These are phyloP conservation scores for Epinephelus cyanopodus DNA, from an alignment of 2,113 vertebrate genomes.

Conservation along the genomic window DNA sequence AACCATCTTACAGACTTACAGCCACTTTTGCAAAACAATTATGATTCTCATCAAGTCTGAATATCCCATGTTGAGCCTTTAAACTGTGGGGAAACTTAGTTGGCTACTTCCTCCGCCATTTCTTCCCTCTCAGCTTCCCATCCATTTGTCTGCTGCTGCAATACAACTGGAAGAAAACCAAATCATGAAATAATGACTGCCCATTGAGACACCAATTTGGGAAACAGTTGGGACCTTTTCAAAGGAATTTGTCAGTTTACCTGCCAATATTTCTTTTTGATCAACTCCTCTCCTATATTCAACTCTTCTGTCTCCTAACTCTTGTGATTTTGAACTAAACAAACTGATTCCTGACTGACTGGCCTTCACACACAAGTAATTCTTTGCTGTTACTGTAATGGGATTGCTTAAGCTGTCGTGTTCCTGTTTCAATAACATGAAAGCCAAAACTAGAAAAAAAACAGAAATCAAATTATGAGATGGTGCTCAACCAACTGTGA, in stretches of 20 bases:
- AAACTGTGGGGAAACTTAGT: neutral
- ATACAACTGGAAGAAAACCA: slow-evolving; percentile 21
- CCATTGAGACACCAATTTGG: neutral
- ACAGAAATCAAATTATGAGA: neutral
- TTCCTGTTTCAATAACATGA: neutral
- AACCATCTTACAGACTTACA: neutral
- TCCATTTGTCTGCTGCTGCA: neutral
- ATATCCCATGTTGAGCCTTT: neutral
- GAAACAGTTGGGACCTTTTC: slow-evolving; percentile 13
- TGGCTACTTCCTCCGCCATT: neutral
- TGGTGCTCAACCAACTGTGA: neutral
- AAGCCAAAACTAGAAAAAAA: neutral
- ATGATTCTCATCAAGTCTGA: neutral
- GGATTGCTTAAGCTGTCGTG: neutral
- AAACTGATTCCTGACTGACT: slow-evolving; percentile 18
- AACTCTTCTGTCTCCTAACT: neutral
- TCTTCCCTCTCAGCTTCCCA: neutral
- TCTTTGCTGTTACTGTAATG: slow-evolving; percentile 27
- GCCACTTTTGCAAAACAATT: neutral
- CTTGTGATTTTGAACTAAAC: slow-evolving; percentile 1
- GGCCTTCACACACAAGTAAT: slow-evolving; percentile 9
- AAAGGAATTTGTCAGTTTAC: slow-evolving; percentile 21
- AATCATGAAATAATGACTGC: slow-evolving; percentile 23
- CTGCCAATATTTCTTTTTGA: slow-evolving; percentile 9
- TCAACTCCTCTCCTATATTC: slow-evolving; percentile 19